A percentile compares a stretch with the other conserved stretches of the same genome.
These are phyloP conservation scores for Gallinago stenura DNA, from an alignment of 2,797 vertebrate species.

Conservation along the genomic window DNA sequence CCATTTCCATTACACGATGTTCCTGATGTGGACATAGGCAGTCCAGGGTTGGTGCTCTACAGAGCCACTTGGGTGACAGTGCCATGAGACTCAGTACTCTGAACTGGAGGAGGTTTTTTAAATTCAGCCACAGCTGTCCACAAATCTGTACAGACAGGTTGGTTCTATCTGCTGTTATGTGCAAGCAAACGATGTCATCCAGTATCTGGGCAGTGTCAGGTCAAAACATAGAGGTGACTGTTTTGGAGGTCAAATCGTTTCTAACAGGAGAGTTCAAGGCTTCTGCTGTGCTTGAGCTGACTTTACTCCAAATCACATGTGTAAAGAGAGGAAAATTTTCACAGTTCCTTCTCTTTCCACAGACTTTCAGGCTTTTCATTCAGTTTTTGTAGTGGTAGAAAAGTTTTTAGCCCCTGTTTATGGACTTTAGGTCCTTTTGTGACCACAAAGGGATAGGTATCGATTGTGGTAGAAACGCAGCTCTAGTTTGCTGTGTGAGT, in stretches of 20 bases:
- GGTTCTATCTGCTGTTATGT: fast-evolving
- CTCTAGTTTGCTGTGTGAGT: neutral
- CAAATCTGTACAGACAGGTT: neutral
- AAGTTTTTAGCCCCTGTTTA: neutral
- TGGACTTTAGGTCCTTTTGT: neutral
- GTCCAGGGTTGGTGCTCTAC: neutral
- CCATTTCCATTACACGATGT: neutral
- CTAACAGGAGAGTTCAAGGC: neutral
- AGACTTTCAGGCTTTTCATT: neutral
- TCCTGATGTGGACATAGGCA: neutral
- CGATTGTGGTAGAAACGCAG: fast-evolving
- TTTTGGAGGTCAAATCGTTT: neutral
- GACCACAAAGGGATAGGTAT: neutral
- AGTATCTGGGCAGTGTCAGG: neutral
- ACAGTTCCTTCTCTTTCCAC: too few relatives aligned
- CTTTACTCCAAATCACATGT: neutral
- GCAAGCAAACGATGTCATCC: neutral
- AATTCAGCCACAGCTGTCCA: neutral
- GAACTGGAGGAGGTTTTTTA: neutral
- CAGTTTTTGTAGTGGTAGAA: neutral
- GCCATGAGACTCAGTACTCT: neutral
- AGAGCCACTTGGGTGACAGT: neutral
- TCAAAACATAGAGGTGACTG: neutral
- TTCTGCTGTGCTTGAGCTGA: neutral
- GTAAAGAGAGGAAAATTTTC: neutral